A percentile compares a stretch with the other conserved stretches of the same genome.
These are phyloP conservation scores for Bucorvus abyssinicus DNA, from an alignment of 2,797 vertebrate genomes.

Conservation along the genomic window DNA sequence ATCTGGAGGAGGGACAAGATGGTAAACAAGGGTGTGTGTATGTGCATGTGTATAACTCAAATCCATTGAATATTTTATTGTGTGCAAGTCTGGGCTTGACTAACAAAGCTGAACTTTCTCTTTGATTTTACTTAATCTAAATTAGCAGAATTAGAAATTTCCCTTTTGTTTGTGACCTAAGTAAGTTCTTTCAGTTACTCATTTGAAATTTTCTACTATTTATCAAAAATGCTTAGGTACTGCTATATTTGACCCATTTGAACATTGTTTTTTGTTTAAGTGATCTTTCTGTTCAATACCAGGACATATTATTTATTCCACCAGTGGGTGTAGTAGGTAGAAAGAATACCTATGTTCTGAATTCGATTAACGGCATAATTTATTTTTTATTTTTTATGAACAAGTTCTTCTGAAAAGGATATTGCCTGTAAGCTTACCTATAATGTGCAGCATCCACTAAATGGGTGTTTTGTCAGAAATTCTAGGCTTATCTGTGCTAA, in stretches of 20 bases:
- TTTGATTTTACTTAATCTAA: neutral
- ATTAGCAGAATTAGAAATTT: neutral
- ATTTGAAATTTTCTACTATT: neutral
- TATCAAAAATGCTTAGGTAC: neutral
- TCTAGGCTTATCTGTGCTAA: neutral
- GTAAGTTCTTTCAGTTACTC: neutral
- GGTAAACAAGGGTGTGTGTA: neutral
- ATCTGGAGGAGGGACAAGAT: neutral
- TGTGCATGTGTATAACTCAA: neutral
- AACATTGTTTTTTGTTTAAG: neutral
- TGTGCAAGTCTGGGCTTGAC: neutral
- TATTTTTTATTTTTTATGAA: neutral
- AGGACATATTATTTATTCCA: neutral
- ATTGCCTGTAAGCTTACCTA: neutral
- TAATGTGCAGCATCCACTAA: neutral
- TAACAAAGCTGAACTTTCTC: neutral
- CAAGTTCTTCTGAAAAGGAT: neutral
- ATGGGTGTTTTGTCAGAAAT: neutral
- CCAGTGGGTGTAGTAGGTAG: neutral
- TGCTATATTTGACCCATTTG: neutral
- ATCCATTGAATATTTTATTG: neutral
- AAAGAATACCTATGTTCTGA: neutral
- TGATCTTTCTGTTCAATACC: neutral
- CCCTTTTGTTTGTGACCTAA: neutral
- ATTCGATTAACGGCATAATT: neutral